Evolutionary conservation across 1,140 invertebrate genomes (phyloP).

Genomic region (Thereuonema tuberculata): DNA sequence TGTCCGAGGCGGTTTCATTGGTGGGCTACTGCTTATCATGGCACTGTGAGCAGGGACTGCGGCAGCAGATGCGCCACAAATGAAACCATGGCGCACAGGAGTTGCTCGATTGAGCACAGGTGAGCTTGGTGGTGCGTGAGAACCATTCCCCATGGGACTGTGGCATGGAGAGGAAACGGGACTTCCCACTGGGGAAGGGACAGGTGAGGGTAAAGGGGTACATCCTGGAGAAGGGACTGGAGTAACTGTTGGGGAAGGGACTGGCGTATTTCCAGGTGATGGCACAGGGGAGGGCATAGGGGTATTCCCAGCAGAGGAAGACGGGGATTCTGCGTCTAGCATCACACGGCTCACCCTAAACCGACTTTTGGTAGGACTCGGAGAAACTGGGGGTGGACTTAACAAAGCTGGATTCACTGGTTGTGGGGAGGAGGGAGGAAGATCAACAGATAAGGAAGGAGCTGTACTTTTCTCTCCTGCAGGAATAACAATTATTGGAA

Average conservation of each 20-base stretch:
- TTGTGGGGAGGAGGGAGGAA: not conserved
- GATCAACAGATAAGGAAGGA: not conserved
- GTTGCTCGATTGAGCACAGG: no score
- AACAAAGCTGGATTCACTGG: not conserved
- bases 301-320: conserved; percentile 2
- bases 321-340: not conserved
- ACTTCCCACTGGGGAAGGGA: not conserved
- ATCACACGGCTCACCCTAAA: conserved; percentile 6
- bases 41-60: no score
- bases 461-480: not conserved
- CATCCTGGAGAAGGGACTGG: not conserved
- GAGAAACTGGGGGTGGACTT: conserved; percentile 1
- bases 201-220: not conserved
- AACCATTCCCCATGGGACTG: not conserved
- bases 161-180: not conserved
- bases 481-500: not conserved
- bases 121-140: not conserved
- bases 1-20: no score
- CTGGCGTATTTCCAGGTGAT: not conserved
- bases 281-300: conserved; percentile 5
- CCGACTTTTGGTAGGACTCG: conserved; percentile 9
- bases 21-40: no score
- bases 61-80: no score
- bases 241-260: not conserved
- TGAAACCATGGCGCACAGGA: no score